Conservation (phyloP, 92 coral and sea anemone genomes). For the Epizoanthus scotinus region DNA sequence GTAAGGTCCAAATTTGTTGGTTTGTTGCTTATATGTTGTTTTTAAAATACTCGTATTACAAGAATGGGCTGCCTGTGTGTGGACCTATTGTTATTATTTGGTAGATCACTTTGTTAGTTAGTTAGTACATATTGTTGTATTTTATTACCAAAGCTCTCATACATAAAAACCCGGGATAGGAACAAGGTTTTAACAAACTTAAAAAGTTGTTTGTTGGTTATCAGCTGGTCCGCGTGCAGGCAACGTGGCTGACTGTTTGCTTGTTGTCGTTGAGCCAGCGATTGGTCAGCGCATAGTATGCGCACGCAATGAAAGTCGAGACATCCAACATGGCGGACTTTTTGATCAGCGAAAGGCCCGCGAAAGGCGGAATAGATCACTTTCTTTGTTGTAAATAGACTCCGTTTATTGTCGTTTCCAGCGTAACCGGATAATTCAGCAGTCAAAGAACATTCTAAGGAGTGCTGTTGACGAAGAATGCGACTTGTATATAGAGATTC, state of each 20-base stretch:
- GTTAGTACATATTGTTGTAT: no score
- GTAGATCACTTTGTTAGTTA: no score
- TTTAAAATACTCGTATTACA: no score
- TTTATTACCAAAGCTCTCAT: no score
- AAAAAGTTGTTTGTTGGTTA: no score
- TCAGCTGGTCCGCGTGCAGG: neutral
- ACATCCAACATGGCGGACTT: conserved; percentile 90
- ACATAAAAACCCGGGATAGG: no score
- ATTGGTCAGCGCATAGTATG: neutral
- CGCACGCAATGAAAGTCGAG: conserved; percentile 32
- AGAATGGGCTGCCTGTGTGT: no score
- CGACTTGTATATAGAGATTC: conserved; percentile 9
- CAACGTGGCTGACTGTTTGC: conserved; percentile 13
- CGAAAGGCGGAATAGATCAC: conserved; percentile 50
- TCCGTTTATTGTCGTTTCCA: conserved; percentile 35
- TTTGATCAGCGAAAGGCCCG: conserved; percentile 43
- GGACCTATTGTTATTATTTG: no score
- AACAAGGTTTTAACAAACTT: no score
- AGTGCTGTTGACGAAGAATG: conserved; percentile 23
- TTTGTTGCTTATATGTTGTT: no score
- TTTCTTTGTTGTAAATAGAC: conserved; percentile 63
- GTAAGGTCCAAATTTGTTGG: no score
- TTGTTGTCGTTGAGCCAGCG: conserved; percentile 6
- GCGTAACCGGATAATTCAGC: conserved; percentile 10
- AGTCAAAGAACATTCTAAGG: neutral